Conservation (phyloP, 2,888 invertebrate genomes). For the Mythimna pallens region DNA sequence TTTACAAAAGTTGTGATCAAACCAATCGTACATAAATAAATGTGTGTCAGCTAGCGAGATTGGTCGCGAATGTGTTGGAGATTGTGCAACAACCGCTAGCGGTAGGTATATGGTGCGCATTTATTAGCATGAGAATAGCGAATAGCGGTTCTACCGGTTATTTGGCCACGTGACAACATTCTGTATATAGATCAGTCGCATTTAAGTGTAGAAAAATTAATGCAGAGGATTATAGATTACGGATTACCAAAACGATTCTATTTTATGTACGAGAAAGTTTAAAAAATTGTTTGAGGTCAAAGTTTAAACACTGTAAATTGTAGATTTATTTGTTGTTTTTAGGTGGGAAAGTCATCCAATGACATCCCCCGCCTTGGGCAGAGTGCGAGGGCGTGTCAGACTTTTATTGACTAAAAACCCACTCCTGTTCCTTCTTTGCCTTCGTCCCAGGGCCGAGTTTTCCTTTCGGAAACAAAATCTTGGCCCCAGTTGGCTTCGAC, state of each 20-base stretch:
- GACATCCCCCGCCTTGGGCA: too few relatives aligned
- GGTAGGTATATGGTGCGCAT: conserved; percentile 14
- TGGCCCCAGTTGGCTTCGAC: too few relatives aligned
- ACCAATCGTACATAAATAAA: conserved; percentile 12
- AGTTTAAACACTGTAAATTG: not conserved
- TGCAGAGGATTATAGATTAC: not conserved
- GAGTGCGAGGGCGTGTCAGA: too few relatives aligned
- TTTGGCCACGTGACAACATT: conserved; percentile 3
- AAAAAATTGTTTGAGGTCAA: not conserved
- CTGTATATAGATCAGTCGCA: conserved; percentile 1
- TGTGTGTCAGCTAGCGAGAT: conserved; percentile 46
- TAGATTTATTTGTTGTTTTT: too few relatives aligned
- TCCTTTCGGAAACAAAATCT: too few relatives aligned
- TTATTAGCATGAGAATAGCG: conserved; percentile 44
- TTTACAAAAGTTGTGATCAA: not conserved
- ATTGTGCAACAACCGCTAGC: conserved; percentile 44
- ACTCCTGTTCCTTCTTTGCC: too few relatives aligned
- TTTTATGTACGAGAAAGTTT: not conserved
- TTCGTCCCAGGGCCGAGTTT: too few relatives aligned
- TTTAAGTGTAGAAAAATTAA: not conserved
- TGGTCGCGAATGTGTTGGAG: conserved; percentile 37
- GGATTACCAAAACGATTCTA: not conserved
- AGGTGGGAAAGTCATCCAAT: too few relatives aligned
- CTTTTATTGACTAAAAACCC: too few relatives aligned
- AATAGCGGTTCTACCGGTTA: conserved; percentile 22